These are phyloP conservation scores for Poecilus cupreus DNA, from an alignment of 2,888 invertebrate genomes.

Conservation along the genomic window DNA sequence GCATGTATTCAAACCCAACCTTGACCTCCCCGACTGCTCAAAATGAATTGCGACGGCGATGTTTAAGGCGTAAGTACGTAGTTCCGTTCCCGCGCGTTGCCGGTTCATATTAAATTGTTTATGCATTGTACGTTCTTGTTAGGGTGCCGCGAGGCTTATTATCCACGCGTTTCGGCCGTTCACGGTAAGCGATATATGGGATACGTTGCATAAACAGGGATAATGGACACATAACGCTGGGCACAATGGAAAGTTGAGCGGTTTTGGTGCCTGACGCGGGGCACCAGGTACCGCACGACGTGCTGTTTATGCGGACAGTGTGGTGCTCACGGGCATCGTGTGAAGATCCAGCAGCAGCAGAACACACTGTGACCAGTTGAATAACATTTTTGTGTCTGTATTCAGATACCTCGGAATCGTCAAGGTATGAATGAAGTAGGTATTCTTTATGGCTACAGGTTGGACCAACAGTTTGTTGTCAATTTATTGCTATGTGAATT, in stretches of 20 bases:
- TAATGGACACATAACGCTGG: constrained; percentile 50
- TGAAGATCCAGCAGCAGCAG: background rate
- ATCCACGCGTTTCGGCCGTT: constrained; percentile 46
- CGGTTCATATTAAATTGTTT: constrained; percentile 46
- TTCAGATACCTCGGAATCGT: too few relatives aligned
- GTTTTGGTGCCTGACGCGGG: background rate
- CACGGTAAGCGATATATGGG: constrained; percentile 57
- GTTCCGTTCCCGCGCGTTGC: background rate
- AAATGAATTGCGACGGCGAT: background rate
- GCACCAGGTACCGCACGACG: background rate
- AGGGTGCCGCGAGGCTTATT: constrained; percentile 55
- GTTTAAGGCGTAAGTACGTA: constrained; percentile 27
- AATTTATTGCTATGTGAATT: too few relatives aligned
- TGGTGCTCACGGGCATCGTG: constrained; percentile 25
- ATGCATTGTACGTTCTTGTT: constrained; percentile 45
- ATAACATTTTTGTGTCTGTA: too few relatives aligned
- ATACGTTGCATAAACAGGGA: constrained; percentile 59
- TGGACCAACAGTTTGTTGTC: too few relatives aligned
- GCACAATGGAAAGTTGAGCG: constrained; percentile 54
- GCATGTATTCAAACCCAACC: too few relatives aligned
- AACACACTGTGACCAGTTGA: too few relatives aligned
- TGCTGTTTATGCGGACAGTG: constrained; percentile 4
- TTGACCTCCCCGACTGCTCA: too few relatives aligned
- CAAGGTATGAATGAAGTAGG: too few relatives aligned
- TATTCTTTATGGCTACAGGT: too few relatives aligned